Evolutionary conservation across 2,113 vertebrate species (phyloP), one percentile per base, ranked within the genome.

Genomic region (Equus quagga): DNA sequence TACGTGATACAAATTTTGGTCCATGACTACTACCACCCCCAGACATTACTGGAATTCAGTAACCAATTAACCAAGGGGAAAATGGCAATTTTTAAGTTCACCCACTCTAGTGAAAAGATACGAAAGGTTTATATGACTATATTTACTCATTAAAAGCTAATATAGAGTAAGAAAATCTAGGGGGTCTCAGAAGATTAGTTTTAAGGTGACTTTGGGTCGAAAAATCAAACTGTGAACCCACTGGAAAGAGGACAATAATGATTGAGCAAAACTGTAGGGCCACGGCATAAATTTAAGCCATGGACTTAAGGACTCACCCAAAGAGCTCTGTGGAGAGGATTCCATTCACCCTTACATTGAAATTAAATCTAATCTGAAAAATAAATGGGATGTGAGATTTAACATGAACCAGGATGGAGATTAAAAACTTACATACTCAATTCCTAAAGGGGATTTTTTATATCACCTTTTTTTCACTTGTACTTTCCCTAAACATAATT

Each of bases 291-390:
- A 72, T 21, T 89, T 80, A 75, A 73, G 46, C 28, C 69, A 84
- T 46, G 65, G 69, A 86, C 54, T 83, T 90, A 73, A 67, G 33
- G n/a, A 97, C 98, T 97, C 91, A 98, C 98, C 95, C 91, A 84
- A 98, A 98, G 54, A 89, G 82, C 62, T 98, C 95, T 26, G 67
- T 70, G 41, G 98, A 97, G 44, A 94, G 33, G 28, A 89, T 60
- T 69, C 97, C 98, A 90, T 98, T 98, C 76, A 98, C 78, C 12
- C 97, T 97, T 46, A 98, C 67, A 81, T 49, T 97, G 93, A 98
- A 98, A 94, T 97, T 96, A 96, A 98, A 98, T 69, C 64, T 98
- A 79, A 98, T 84, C 98, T 98, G 86, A 49, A 97, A 98, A 94
- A 81, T 33, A 93, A 89, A 89, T 41, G 26, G 86, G 24, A 10